Evolutionary conservation across 2,888 invertebrate genomes (phyloP), one percentile per base, ranked within the genome.

Genomic region (Drosophila nr. medialis): DNA sequence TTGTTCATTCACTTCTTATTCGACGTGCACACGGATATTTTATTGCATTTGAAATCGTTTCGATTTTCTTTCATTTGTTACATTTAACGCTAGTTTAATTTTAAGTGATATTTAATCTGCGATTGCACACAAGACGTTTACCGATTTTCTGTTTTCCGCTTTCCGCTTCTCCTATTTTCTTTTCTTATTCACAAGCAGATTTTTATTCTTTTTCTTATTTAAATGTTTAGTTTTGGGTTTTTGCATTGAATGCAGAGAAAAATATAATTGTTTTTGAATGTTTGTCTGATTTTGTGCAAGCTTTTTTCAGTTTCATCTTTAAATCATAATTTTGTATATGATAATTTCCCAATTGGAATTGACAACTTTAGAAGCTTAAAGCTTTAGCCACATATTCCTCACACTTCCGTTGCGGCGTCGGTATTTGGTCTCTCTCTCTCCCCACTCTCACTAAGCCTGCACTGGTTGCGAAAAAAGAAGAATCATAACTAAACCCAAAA

Each of bases 51-150:
- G 70, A 74, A 90, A 81, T 77, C 77, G 89, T 73, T 83, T 83
- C 86, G 81, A 90, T 90, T 90, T 86, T 73, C 83, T 68, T 81
- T 78, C 86, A 90, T 90, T 87, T 87, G 83, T 90, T 87, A 88
- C 90, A 86, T 83, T 86, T 86, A 86, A 81, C 86, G 83, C 72
- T 81, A 85, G 90, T 90, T 86, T 90, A 77, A 81, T 88, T 86
- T 86, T 81, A 90, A 86, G 86, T 88, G 88, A 88, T 90, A 90
- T 90, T 88, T 90, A 90, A 86, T 90, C 90, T 79, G 59, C 64
- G 66, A 70, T 81, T 74, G 64, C 53, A 58, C 77, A 38, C 75
- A 38, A 54, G 54, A 76, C 68, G 64, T 62, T 45, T 63, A 63
- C 75, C 51, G 32, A 4, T 50, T 69, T 67, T 27, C 24, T 54